Evolutionary conservation across 1,140 invertebrate species (phyloP), one percentile per base, ranked within the genome.

Genomic region (Varroa destructor): DNA sequence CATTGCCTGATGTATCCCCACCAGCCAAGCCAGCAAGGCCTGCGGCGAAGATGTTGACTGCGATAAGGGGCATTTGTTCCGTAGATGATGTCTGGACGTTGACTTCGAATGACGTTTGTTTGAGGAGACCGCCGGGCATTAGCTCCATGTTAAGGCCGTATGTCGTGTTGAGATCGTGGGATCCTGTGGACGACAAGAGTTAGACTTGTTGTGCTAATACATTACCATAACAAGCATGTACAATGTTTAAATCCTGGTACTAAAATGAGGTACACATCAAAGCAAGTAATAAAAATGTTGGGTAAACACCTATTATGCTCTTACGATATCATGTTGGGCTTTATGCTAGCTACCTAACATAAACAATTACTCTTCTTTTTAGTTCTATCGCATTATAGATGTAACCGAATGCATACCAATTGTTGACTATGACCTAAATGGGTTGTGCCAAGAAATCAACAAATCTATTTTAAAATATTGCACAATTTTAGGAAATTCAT

Each of bases 41-140:
- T 55, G 85, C 85, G 40, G 89, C 88, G 81, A 90, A 93, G 0
- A 93, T 78, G 37, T 88, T 89, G 74, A 82, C 81, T 43, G 78
- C 80, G 36, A 86, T 83, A 1, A 86, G 73, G 6, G 80, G 78
- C 10, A 85, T 77, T 51, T 82, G 76, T 1, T 83, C 76, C 0
- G 80, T 77, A 0, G 82, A 77, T 10, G 82, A 55, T 14, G 57
- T 83, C 43, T 86, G 80, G 3, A 90, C 71, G 40, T 87, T 79
- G 10, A 90, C 83, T 77, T 90, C 86, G 8, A 91, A 88, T 0
- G 84, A 81, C 25, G 88, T 88, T 42, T 87, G 81, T 77, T 90
- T 91, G 0, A 90, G 77, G 1, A 91, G 81, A 36, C 88, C 88
- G 54, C 84, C 82, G 14, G 81, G 83, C 78, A 90, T 88, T 77